Base-by-base conservation (phyloP, 1,140 invertebrate species). In the Drosophila tropicalis region DNA sequence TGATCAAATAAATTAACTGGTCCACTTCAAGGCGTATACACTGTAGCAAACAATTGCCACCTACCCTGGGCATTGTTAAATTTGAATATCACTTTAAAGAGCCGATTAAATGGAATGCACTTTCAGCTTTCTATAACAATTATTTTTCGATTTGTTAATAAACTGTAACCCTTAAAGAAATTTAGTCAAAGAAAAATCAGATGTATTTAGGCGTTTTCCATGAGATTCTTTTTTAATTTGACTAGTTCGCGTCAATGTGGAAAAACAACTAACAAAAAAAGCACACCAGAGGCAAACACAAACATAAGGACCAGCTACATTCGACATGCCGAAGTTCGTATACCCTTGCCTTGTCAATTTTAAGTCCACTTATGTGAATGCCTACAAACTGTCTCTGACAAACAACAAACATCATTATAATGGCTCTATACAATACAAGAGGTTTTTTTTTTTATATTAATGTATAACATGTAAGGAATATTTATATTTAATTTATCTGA, bases 31-130 rank as follows among this genome's bases (percentile, higher is more conserved):
- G 56, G 39, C 41, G 32, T 68, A 39, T 29, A 56, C 57, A 67
- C 75, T 41, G 55, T 44, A 54, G 6, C 51, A 3, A 63, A 19
- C 40, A 47, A 44, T 60, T 22, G 39, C 55, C 64, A 85, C 82
- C 63, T 82, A 89, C 83, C 83, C 80, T 87, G 15, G 84, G 83
- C 84, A 87, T 87, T 70, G 17, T 83, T 81, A 64, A 67, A 12
- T 51, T 51, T 51, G 63, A 85, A 86, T 78, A 75, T 77, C 75
- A 77, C 62, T 71, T 58, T 58, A 32, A 51, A 10, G 17, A 5
- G 44, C 15, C 9, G 44, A 47, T 47, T 17, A 47, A 51, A 51
- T 12, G 2, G 5, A 22, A 19, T 51, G 15, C 44, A 70, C 66
- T 40, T 67, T 78, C 63, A 63, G 58, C 29, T 39, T 57, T 64